Evolutionary conservation across 2,113 vertebrate species (phyloP).

Genomic region (Madoqua kirkii): DNA sequence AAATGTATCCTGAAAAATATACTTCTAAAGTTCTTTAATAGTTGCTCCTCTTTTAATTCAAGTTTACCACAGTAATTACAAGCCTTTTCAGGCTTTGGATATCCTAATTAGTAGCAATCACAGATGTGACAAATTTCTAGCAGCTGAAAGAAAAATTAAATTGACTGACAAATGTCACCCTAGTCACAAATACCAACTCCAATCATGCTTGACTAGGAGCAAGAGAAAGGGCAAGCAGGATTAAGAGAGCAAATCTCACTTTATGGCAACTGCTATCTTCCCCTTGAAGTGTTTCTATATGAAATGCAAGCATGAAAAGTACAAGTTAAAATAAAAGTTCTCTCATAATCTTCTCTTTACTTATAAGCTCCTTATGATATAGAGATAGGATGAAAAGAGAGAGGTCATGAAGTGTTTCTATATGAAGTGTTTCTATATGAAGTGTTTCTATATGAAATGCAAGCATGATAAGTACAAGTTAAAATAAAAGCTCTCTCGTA

Average conservation of each 20-base stretch:
- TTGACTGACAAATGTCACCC: neutral
- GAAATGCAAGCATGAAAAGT: neutral
- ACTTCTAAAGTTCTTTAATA: neutral
- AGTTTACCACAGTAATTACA: constrained; percentile 9
- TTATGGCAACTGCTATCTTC: neutral
- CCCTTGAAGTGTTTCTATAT: neutral
- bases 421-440: no score
- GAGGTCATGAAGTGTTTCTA: no score
- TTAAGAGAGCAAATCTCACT: neutral
- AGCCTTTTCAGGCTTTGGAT: neutral
- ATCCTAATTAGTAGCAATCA: constrained; percentile 31
- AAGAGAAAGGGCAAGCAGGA: neutral
- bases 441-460: neutral
- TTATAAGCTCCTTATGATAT: neutral
- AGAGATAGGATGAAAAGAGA: neutral
- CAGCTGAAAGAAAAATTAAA: neutral
- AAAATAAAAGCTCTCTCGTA: neutral
- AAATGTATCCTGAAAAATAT: neutral
- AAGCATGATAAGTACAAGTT: neutral
- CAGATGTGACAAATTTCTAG: neutral
- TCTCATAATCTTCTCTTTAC: neutral
- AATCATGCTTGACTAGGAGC: neutral
- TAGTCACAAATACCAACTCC: neutral
- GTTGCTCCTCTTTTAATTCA: neutral
- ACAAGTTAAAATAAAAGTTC: neutral